These are phyloP conservation scores for Pandemis heparana DNA, from an alignment of 2,888 invertebrate genomes.

Conservation along the genomic window DNA sequence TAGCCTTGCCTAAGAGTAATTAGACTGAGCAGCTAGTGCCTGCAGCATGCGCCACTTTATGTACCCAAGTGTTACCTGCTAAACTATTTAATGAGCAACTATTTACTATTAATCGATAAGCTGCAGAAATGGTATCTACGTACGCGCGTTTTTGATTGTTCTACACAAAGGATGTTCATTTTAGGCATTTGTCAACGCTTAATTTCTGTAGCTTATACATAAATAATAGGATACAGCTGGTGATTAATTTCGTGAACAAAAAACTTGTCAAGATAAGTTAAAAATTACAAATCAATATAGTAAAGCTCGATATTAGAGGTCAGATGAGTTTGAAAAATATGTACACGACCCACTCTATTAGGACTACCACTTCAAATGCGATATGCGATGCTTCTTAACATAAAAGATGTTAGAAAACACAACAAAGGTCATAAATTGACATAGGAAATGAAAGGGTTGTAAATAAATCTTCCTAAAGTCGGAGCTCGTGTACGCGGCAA, in stretches of 20 bases:
- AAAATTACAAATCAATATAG: too few relatives aligned
- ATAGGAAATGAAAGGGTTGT: constrained; percentile 30
- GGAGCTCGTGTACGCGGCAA: constrained; percentile 36
- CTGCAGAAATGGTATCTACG: neutral
- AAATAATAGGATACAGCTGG: too few relatives aligned
- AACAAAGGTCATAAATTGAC: constrained; percentile 31
- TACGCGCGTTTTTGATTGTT: neutral
- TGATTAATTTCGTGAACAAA: too few relatives aligned
- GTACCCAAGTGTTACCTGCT: constrained; percentile 15
- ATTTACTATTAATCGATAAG: neutral
- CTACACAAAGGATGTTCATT: neutral
- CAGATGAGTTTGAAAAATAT: too few relatives aligned
- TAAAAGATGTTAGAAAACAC: constrained; percentile 10
- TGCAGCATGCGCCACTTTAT: constrained; percentile 29
- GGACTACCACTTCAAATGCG: too few relatives aligned
- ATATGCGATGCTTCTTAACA: too few relatives aligned
- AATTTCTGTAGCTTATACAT: too few relatives aligned
- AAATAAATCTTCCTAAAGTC: constrained; percentile 36
- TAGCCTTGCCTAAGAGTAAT: constrained; percentile 76
- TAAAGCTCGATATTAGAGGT: too few relatives aligned
- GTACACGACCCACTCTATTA: too few relatives aligned
- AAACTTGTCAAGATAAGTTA: too few relatives aligned
- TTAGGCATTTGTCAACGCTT: too few relatives aligned
- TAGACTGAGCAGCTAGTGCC: constrained; percentile 70
- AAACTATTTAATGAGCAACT: constrained; percentile 4